Base-by-base conservation (phyloP, 1,140 invertebrate species). In the Coenobita brevimanus region DNA sequence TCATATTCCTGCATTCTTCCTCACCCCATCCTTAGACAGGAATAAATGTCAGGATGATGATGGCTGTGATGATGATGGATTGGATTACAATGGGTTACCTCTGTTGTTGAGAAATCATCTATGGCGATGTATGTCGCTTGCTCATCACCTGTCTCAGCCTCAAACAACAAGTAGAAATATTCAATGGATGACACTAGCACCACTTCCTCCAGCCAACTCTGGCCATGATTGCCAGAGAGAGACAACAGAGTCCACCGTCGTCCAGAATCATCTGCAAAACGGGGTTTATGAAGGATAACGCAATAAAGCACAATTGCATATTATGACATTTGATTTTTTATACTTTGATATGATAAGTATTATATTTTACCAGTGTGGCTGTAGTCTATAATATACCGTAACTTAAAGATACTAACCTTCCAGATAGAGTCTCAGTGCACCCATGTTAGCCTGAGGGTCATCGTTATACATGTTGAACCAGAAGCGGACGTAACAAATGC, bases 21-120 rank as follows among this genome's bases (percentile, higher is more conserved):
- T n/a, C n/a, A n/a, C n/a, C n/a, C n/a, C n/a, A n/a, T n/a, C n/a
- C n/a, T n/a, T n/a, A n/a, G n/a, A n/a, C n/a, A n/a, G n/a, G n/a
- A n/a, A n/a, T n/a, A n/a, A n/a, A n/a, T n/a, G n/a, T n/a, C n/a
- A n/a, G n/a, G n/a, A n/a, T n/a, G n/a, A n/a, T n/a, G n/a, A n/a
- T n/a, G n/a, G n/a, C n/a, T n/a, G n/a, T n/a, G n/a, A n/a, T n/a
- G n/a, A n/a, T n/a, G n/a, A n/a, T n/a, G n/a, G n/a, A n/a, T n/a
- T n/a, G n/a, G n/a, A n/a, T n/a, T n/a, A n/a, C n/a, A 6, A 38
- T n/a, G 4, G 36, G 67, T 84, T 57, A 84, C 82, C n/a, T 6
- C 67, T 27, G 82, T 84, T 27, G 73, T 15, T 3, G 82, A 84
- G 46, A 84, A 43, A 33, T 84, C 82, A 62, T 84, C 82, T 24